Evolutionary conservation across 2,888 invertebrate species (phyloP).

Genomic region (Notocelia uddmanniana): DNA sequence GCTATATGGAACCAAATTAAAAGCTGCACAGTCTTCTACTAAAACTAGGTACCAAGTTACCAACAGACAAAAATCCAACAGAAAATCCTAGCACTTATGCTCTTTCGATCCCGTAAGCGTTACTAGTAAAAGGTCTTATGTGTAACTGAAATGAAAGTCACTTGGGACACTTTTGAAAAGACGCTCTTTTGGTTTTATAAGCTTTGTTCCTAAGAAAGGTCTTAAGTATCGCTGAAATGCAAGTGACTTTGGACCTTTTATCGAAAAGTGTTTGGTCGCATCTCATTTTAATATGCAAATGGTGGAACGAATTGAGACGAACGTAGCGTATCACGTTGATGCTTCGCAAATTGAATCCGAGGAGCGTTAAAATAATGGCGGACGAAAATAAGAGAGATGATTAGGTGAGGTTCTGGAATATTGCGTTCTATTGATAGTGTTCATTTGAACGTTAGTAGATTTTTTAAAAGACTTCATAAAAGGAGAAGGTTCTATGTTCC

Average conservation of each 20-base stretch:
- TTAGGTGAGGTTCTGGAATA: slow-evolving; percentile 9
- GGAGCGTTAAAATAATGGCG: slow-evolving; percentile 42
- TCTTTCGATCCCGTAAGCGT: not conserved
- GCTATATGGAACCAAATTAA: slow-evolving; percentile 26
- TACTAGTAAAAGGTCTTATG: no score
- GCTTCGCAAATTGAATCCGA: slow-evolving; percentile 66
- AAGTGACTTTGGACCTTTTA: slow-evolving; percentile 1
- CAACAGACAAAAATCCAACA: not conserved
- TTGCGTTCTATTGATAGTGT: not conserved
- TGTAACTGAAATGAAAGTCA: no score
- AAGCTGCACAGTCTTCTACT: slow-evolving; percentile 3
- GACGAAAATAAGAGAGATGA: slow-evolving; percentile 35
- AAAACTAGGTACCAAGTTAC: no score
- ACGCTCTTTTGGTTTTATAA: not conserved
- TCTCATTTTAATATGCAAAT: slow-evolving; percentile 72
- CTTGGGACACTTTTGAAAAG: no score
- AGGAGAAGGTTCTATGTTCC: no score
- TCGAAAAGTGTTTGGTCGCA: slow-evolving; percentile 47
- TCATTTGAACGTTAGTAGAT: not conserved
- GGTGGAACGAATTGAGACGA: slow-evolving; percentile 56
- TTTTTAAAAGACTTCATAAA: not conserved
- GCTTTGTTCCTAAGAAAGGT: not conserved
- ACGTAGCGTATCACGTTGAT: slow-evolving; percentile 58
- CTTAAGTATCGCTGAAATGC: not conserved
- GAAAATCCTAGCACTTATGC: not conserved